phyloP scores from a whole-genome alignment of 2,888 invertebrate genomes.

The Habroteleia sp. region DNA sequence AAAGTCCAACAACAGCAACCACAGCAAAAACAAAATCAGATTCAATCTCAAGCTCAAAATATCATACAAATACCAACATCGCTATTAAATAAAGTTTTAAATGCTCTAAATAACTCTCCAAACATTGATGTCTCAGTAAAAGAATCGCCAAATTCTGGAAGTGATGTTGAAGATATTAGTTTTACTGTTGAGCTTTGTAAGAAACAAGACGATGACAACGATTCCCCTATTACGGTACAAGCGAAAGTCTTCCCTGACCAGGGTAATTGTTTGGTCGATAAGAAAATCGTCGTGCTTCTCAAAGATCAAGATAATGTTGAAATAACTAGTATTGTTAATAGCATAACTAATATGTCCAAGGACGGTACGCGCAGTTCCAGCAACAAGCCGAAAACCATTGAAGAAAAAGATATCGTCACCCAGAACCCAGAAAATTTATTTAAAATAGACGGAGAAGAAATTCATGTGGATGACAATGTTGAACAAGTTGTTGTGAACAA shows the following conservation, averaged over 20 bases:
- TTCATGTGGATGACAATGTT: constrained; percentile 78
- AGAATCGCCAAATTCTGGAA: constrained; percentile 74
- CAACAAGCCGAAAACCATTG: constrained; percentile 72
- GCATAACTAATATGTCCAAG: constrained; percentile 70
- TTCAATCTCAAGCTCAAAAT: constrained; percentile 47
- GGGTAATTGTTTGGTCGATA: constrained; percentile 77
- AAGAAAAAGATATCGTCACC: constrained; percentile 70
- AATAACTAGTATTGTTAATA: constrained; percentile 75
- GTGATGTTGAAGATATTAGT: constrained; percentile 77
- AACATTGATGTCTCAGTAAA: constrained; percentile 78
- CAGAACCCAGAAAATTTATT: constrained; percentile 78
- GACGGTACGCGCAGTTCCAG: constrained; percentile 65
- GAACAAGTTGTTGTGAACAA: constrained; percentile 73
- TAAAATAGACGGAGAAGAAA: constrained; percentile 78
- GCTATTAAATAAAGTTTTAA: constrained; percentile 77
- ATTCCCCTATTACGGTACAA: constrained; percentile 68
- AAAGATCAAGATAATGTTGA: constrained; percentile 75
- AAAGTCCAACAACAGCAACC: constrained; percentile 13
- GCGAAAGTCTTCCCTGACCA: constrained; percentile 79
- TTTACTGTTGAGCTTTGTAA: constrained; percentile 78
- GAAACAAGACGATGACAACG: constrained; percentile 68
- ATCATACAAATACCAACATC: constrained; percentile 79
- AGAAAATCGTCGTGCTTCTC: constrained; percentile 74
- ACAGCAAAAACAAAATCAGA: constrained; percentile 28
- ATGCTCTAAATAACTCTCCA: constrained; percentile 74